Evolutionary conservation across 2,888 invertebrate species (phyloP).

Genomic region (Petrolisthes cinctipes): DNA sequence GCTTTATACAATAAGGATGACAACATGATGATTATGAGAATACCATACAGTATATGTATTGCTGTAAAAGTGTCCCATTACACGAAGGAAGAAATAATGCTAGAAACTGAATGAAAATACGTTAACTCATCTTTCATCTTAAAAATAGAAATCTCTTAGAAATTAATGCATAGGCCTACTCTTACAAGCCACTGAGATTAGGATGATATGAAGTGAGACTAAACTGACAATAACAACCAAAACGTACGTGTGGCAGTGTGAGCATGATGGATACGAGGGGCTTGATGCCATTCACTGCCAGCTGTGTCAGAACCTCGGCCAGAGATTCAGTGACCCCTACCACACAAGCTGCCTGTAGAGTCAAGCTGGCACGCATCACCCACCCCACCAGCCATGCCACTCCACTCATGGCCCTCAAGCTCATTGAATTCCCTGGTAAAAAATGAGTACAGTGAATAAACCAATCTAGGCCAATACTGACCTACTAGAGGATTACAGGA

Average conservation of each 20-base stretch:
- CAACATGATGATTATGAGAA: neutral
- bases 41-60: neutral
- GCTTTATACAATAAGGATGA: neutral
- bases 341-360: conserved; percentile 20
- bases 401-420: conserved; percentile 26
- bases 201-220: too few relatives aligned
- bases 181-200: too few relatives aligned
- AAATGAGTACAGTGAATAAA: too few relatives aligned
- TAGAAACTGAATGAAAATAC: too few relatives aligned
- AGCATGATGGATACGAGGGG: conserved; percentile 42
- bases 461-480: too few relatives aligned
- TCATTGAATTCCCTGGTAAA: too few relatives aligned
- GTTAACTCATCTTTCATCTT: too few relatives aligned
- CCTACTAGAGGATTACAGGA: too few relatives aligned
- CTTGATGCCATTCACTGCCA: conserved; percentile 29
- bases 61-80: neutral
- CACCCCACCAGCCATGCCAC: conserved; percentile 36
- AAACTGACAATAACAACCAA: neutral
- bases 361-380: conserved; percentile 31
- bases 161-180: too few relatives aligned
- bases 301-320: conserved; percentile 33
- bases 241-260: conserved; percentile 43
- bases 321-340: conserved; percentile 22
- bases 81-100: too few relatives aligned
- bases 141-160: too few relatives aligned